Base-by-base conservation (phyloP, 2,888 invertebrate species). In the Dynastes grantii region DNA sequence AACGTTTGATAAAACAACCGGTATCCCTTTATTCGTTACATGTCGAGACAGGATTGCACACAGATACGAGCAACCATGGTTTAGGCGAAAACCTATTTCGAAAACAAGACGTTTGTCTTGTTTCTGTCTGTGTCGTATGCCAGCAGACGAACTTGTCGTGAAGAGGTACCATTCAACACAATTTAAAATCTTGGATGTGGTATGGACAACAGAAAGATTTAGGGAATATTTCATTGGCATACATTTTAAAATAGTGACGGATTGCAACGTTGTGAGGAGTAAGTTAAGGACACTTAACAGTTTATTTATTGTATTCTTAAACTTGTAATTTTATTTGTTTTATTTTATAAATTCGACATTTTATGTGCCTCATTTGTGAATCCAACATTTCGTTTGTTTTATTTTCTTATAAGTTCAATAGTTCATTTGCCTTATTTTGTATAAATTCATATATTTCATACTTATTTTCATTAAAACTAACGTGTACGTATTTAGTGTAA, bases 1-100 rank as follows among this genome's bases (percentile, higher is more conserved):
- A 40, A 22, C n/a, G 58, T 45, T 22, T 63, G 27, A 16, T 27
- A 61, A 76, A 29, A 29, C 22, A 67, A 22, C 37, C 55, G 27
- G 76, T 76, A 16, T 16, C 22, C 1, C 27, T 45, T 29, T 49
- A 76, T 51, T 61, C 61, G n/a, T 27, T 63, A n/a, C 64, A 27
- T 8, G 22, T 1, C 40, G 80, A 37, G 13, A 85, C 82, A 8
- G 83, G 85, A 75, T n/a, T 85, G n/a, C 85, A 85, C 78, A 85
- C 84, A 3, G 85, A 86, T 79, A 85, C 85, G 13, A 83, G 83
- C 70, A 71, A 80, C 49, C 4, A 64, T 6, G 85, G 86, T 1
- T 11, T 84, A 3, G 84, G 81, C 0, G 85, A 81, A 3, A 82
- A 84, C 6, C 67, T 85, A 13, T 37, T 85, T 11, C 85, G 85